These are phyloP conservation scores for Arrhopalites spinosus DNA, from an alignment of 2,888 invertebrate species.

Conservation along the genomic window DNA sequence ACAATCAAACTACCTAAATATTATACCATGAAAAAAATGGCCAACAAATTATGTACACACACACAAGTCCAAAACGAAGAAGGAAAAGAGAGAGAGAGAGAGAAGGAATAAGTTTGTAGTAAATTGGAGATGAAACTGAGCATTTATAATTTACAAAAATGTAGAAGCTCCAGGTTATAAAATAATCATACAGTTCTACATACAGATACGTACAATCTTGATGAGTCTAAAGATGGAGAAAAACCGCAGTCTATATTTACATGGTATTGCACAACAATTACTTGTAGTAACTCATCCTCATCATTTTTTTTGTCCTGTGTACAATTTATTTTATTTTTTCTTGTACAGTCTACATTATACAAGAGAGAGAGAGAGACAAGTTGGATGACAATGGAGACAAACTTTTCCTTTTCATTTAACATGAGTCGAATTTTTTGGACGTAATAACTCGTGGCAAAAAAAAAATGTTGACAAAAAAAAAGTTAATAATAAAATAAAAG, in stretches of 20 bases:
- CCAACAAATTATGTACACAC: not conserved
- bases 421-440: too few relatives aligned
- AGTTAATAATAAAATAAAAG: too few relatives aligned
- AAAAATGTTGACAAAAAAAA: too few relatives aligned
- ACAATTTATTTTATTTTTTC: not conserved
- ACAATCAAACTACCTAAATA: not conserved
- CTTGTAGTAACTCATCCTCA: not conserved
- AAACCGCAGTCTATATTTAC: slow-evolving; percentile 1
- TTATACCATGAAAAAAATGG: not conserved
- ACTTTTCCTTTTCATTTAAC: not conserved
- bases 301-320: not conserved
- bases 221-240: not conserved
- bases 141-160: not conserved
- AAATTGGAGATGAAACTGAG: too few relatives aligned
- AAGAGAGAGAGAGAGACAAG: too few relatives aligned
- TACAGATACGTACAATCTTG: not conserved
- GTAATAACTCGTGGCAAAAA: too few relatives aligned
- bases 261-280: not conserved
- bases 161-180: not conserved
- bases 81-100: too few relatives aligned
- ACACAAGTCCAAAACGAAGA: not conserved
- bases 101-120: too few relatives aligned
- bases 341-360: not conserved
- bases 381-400: not conserved
- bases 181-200: not conserved